A percentile compares a stretch with the other conserved stretches of the same genome.
These are phyloP conservation scores for Sebastolobus alascanus DNA, from an alignment of 2,797 vertebrate species.

Conservation along the genomic window DNA sequence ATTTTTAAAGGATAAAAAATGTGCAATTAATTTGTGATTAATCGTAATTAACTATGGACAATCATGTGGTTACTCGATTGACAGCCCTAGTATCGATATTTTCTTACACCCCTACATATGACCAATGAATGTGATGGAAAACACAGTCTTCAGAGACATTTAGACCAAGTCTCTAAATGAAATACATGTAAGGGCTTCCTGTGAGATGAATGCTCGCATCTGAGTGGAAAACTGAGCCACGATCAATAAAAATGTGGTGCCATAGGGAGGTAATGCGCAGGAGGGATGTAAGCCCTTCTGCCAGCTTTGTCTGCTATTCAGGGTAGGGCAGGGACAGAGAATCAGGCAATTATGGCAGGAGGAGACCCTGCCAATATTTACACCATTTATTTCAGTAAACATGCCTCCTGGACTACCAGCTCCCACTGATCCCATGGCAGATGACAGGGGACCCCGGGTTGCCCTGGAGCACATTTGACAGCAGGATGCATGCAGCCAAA, in stretches of 20 bases:
- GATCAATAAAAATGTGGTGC: slow-evolving; percentile 26
- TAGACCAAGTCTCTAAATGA: neutral
- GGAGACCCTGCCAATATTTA: slow-evolving; percentile 27
- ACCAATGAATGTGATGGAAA: neutral
- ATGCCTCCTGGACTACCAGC: slow-evolving; percentile 4
- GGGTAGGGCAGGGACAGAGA: neutral
- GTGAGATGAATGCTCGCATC: neutral
- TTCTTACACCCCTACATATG: too few relatives aligned
- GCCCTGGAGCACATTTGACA: slow-evolving; percentile 6
- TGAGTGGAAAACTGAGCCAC: slow-evolving; percentile 26
- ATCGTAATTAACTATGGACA: too few relatives aligned
- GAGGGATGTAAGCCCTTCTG: slow-evolving; percentile 15
- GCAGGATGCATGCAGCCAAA: neutral
- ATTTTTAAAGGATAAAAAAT: too few relatives aligned
- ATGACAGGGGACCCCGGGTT: slow-evolving; percentile 4
- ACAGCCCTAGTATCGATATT: too few relatives aligned
- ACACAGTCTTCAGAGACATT: neutral
- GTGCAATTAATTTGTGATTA: too few relatives aligned
- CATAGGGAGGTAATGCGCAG: slow-evolving; percentile 18
- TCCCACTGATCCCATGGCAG: slow-evolving; percentile 24
- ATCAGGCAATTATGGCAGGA: neutral
- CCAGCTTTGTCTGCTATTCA: slow-evolving; percentile 20
- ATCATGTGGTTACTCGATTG: too few relatives aligned
- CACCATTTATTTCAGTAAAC: slow-evolving; percentile 11
- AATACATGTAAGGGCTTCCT: slow-evolving; percentile 1